A percentile compares a stretch with the other conserved stretches of the same genome.
phyloP scores from a whole-genome alignment of 2,888 invertebrate genomes.

The Apodemia duryi region DNA sequence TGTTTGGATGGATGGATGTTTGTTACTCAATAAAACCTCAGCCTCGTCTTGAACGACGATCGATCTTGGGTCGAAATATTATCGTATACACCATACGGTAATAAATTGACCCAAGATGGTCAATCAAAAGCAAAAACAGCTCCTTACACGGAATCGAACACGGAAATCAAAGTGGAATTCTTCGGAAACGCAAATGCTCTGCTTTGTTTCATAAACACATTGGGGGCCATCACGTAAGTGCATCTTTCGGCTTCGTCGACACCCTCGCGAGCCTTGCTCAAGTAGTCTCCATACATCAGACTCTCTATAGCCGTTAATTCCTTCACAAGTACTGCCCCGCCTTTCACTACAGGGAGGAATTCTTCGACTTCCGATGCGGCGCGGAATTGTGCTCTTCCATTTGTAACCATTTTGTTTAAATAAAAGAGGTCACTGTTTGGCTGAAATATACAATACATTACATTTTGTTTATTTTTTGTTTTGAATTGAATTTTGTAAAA shows the following conservation, averaged over 20 bases:
- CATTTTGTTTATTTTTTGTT: too few relatives aligned
- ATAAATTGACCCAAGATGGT: too few relatives aligned
- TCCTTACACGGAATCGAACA: conserved; percentile 86
- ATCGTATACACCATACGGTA: too few relatives aligned
- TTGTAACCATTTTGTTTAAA: conserved; percentile 60
- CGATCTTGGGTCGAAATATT: too few relatives aligned
- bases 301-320: conserved; percentile 84
- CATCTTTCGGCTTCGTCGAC: conserved; percentile 83
- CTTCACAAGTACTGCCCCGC: conserved; percentile 75
- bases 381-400: conserved; percentile 58
- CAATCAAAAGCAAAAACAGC: neutral
- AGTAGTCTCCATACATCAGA: conserved; percentile 85
- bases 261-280: conserved; percentile 76
- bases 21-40: too few relatives aligned
- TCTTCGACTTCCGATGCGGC: conserved; percentile 43
- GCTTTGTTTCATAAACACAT: conserved; percentile 81
- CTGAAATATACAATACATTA: conserved; percentile 36
- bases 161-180: conserved; percentile 76
- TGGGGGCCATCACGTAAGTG: conserved; percentile 86
- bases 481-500: too few relatives aligned
- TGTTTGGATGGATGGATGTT: too few relatives aligned
- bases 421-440: conserved; percentile 59
- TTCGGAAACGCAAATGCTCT: conserved; percentile 86
- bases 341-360: conserved; percentile 50
- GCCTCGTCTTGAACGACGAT: too few relatives aligned